Evolutionary conservation across 2,113 vertebrate species (phyloP), one percentile per base, ranked within the genome.

Genomic region (Rhinoderma darwinii): DNA sequence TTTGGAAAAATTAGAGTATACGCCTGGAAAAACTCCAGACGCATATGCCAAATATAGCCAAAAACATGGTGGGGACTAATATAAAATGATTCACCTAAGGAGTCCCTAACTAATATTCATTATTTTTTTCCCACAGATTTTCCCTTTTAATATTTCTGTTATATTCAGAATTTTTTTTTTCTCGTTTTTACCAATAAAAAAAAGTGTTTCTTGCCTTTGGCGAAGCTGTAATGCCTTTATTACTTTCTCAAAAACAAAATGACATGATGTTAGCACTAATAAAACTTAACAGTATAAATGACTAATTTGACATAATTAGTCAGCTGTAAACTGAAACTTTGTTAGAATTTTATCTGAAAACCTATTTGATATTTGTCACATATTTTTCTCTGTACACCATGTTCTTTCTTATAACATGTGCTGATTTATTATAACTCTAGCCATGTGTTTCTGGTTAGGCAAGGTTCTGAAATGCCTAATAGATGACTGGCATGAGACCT

Each of bases 401-500:
- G 51, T 80, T 37, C 51, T 80, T 79, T 80, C 11, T 37, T 56
- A 59, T 15, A 56, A n/a, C 32, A 56, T 79, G 54, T 56, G 51
- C n/a, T 37, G 47, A 78, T 80, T 59, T 37, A 39, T 39, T 39
- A 25, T 39, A 51, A 18, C 47, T 59, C 9, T 41, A 59, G 59
- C 18, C 77, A 80, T 56, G 51, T 80, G 51, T 80, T 80, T 80
- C 77, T 80, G 32, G 50, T 80, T 80, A 80, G 51, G 51, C 76
- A 54, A 78, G 76, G 32, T 78, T 30, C 44, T 54, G 30, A 78
- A 10, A 54, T 54, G 50, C 17, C 22, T 78, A 78, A 51, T 78
- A 54, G 35, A 54, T 51, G 44, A 17, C 75, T 77, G 75, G 75
- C 76, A 54, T 20, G 18, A 25, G 50, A 35, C 50, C 30, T 56